Evolutionary conservation across 2,888 invertebrate species (phyloP).

Genomic region (Odontocolon sp.): DNA sequence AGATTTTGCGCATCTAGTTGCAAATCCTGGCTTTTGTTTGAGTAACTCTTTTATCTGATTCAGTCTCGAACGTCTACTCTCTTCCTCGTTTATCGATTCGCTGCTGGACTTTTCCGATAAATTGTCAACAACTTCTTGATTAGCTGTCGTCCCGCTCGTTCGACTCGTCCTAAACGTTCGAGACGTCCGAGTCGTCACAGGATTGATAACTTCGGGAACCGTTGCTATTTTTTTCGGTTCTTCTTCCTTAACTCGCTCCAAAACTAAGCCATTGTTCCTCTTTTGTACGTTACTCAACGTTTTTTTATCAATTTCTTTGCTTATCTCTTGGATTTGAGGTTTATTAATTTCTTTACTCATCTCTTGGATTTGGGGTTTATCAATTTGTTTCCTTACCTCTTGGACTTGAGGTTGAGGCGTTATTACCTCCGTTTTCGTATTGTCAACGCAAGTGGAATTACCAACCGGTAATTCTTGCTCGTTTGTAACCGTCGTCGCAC

Average conservation of each 20-base stretch:
- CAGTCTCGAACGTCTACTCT: constrained; percentile 85
- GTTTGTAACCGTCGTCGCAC: background rate
- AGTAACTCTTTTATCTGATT: constrained; percentile 88
- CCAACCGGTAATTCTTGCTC: background rate
- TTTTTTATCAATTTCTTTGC: too few relatives aligned
- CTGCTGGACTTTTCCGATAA: constrained; percentile 49
- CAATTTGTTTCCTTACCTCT: too few relatives aligned
- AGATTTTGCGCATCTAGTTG: constrained; percentile 82
- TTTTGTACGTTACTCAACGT: too few relatives aligned
- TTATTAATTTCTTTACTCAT: too few relatives aligned
- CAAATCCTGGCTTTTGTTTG: constrained; percentile 86
- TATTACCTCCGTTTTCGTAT: constrained; percentile 21
- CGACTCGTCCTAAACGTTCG: too few relatives aligned
- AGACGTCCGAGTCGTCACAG: too few relatives aligned
- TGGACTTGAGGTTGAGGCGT: constrained; percentile 30
- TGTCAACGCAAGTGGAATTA: background rate
- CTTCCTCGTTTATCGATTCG: constrained; percentile 75
- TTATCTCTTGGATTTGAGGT: too few relatives aligned
- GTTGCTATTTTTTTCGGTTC: too few relatives aligned
- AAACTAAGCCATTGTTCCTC: too few relatives aligned
- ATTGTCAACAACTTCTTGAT: background rate
- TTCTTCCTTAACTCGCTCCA: too few relatives aligned
- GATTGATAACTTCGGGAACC: too few relatives aligned
- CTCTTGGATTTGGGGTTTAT: too few relatives aligned
- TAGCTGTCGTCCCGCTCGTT: constrained; percentile 33